Conservation (phyloP, 2,888 invertebrate species). For the Shargacucullia verbasci region DNA sequence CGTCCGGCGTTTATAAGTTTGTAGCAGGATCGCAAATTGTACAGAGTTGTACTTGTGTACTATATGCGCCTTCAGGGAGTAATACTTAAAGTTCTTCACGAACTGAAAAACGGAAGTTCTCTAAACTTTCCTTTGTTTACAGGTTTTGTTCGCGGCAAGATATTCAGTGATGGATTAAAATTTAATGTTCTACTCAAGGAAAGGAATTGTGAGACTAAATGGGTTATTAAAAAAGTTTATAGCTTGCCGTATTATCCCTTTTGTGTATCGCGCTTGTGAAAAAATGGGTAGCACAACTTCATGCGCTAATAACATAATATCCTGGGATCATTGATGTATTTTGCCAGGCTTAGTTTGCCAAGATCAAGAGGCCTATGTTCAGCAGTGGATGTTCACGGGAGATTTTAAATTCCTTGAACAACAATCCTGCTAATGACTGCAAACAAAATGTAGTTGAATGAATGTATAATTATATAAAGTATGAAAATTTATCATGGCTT, state of each 20-base stretch:
- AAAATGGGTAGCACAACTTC: too few relatives aligned
- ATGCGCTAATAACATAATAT: too few relatives aligned
- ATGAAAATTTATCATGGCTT: too few relatives aligned
- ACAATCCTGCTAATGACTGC: too few relatives aligned
- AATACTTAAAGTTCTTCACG: conserved; percentile 17
- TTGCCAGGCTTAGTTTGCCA: too few relatives aligned
- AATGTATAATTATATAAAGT: too few relatives aligned
- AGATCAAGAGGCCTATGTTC: too few relatives aligned
- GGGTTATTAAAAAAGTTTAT: not conserved
- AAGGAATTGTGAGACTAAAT: conserved; percentile 7
- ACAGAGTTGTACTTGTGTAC: conserved; percentile 21
- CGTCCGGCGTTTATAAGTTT: not conserved
- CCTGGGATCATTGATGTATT: too few relatives aligned
- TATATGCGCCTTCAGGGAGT: not conserved
- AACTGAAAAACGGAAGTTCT: conserved; percentile 30
- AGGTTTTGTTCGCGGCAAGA: conserved; percentile 10
- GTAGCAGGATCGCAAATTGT: not conserved
- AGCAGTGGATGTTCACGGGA: too few relatives aligned
- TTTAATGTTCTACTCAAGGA: conserved; percentile 31
- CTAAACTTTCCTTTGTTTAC: conserved; percentile 30
- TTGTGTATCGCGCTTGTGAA: too few relatives aligned
- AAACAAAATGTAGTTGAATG: too few relatives aligned
- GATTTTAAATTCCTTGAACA: too few relatives aligned
- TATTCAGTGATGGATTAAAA: conserved; percentile 35
- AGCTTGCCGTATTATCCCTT: not conserved